phyloP scores from a whole-genome alignment of 2,888 invertebrate species.

The Enchytraeus crypticus region DNA sequence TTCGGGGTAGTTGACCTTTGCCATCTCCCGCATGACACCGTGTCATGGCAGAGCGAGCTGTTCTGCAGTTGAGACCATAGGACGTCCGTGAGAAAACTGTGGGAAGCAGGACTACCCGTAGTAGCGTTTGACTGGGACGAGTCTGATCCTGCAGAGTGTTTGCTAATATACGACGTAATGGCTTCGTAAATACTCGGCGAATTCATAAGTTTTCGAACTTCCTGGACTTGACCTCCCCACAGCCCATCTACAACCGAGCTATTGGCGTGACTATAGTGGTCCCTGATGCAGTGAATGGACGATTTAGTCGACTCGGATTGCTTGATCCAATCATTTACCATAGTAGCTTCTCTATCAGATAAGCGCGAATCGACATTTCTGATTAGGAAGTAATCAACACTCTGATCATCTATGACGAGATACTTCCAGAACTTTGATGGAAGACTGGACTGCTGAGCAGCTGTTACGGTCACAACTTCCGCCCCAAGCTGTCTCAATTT shows the following conservation, averaged over 20 bases:
- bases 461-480: not conserved
- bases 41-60: constrained; percentile 19
- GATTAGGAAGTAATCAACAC: constrained; percentile 11
- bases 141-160: not conserved
- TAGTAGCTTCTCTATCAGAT: constrained; percentile 6
- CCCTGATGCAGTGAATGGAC: constrained; percentile 19
- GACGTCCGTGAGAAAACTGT: constrained; percentile 9
- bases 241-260: constrained; percentile 15
- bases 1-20: constrained; percentile 7
- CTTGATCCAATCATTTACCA: constrained; percentile 6
- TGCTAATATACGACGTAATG: not conserved
- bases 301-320: not conserved
- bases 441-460: too few relatives aligned
- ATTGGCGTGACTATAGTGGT: constrained; percentile 16
- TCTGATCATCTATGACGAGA: constrained; percentile 10
- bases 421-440: constrained; percentile 10
- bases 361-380: constrained; percentile 6
- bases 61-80: constrained; percentile 16
- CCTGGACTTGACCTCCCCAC: constrained; percentile 16
- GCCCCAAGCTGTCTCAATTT: constrained; percentile 1
- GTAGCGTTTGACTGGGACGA: not conserved
- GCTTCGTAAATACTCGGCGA: too few relatives aligned
- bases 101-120: too few relatives aligned
- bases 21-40: constrained; percentile 17
- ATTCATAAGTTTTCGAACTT: not conserved